These are phyloP conservation scores for Neoniphon sammara DNA, from an alignment of 2,797 vertebrate genomes.

Conservation along the genomic window DNA sequence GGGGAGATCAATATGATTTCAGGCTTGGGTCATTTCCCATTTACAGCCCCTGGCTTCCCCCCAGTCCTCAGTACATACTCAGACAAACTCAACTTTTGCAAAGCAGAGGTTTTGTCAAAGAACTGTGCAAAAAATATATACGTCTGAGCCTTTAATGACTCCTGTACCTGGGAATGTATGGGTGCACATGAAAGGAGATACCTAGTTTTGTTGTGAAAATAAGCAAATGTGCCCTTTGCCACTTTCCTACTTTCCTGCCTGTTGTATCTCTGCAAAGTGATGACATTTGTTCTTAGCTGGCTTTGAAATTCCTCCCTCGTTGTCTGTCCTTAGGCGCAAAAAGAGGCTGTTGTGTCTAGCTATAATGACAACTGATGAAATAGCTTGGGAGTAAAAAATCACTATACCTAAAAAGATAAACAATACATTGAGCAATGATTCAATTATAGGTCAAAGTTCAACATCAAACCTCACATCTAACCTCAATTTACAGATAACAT, in stretches of 20 bases:
- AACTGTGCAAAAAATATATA: constrained; percentile 16
- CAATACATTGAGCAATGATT: neutral
- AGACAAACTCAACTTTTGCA: constrained; percentile 18
- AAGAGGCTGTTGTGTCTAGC: constrained; percentile 25
- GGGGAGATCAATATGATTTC: neutral
- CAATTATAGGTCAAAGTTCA: constrained; percentile 8
- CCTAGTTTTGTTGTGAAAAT: constrained; percentile 45
- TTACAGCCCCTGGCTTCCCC: neutral
- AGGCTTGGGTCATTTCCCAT: neutral
- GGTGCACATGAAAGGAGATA: constrained; percentile 30
- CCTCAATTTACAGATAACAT: constrained; percentile 38
- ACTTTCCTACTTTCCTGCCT: constrained; percentile 54
- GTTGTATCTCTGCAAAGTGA: constrained; percentile 46
- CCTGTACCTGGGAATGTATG: constrained; percentile 15
- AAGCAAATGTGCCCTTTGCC: constrained; percentile 31
- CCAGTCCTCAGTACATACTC: constrained; percentile 1
- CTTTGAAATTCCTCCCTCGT: constrained; percentile 41
- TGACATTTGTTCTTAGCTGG: constrained; percentile 50
- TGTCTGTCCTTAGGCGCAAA: constrained; percentile 12
- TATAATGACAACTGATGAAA: constrained; percentile 1
- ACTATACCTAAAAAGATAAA: neutral
- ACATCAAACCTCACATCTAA: constrained; percentile 4
- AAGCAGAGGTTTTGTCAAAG: constrained; percentile 24
- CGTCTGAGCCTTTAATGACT: constrained; percentile 51
- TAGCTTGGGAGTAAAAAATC: neutral